phyloP scores from a whole-genome alignment of 64 coral and sea anemone genomes.

The Dendronephthya gigantea region DNA sequence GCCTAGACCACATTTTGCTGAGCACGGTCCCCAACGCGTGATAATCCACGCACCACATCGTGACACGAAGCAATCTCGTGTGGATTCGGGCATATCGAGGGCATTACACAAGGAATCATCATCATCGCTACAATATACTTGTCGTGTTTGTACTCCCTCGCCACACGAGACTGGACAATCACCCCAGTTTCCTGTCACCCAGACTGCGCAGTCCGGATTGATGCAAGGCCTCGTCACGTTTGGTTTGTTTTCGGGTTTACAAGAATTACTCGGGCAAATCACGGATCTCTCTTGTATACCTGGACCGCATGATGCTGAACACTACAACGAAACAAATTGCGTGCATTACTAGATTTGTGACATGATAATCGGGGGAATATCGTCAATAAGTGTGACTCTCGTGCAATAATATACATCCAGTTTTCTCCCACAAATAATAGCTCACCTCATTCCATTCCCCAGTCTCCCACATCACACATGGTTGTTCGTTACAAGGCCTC shows the following conservation, averaged over 20 bases:
- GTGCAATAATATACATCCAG: not conserved
- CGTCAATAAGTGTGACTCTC: not conserved
- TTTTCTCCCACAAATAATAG: not conserved
- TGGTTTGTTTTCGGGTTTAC: not conserved
- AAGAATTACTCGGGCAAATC: not conserved
- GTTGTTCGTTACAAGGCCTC: not conserved
- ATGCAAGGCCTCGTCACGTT: not conserved
- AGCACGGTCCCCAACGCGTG: constrained; percentile 13
- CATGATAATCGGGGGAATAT: not conserved
- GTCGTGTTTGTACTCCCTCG: not conserved
- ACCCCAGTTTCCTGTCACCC: constrained; percentile 2
- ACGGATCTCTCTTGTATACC: not conserved
- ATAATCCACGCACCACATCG: not conserved
- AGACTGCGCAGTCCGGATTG: not conserved
- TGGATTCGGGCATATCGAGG: not conserved
- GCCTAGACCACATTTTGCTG: not conserved
- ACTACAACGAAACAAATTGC: not conserved
- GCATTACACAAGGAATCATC: not conserved
- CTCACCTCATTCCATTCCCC: not conserved
- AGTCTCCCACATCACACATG: not conserved
- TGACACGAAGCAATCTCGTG: constrained; percentile 6
- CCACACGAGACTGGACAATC: not conserved
- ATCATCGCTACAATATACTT: constrained; percentile 11
- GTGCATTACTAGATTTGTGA: not conserved
- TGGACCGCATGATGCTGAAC: not conserved